Evolutionary conservation across 2,888 invertebrate species (phyloP), one percentile per base, ranked within the genome.

Genomic region (Drosophila silvestris): DNA sequence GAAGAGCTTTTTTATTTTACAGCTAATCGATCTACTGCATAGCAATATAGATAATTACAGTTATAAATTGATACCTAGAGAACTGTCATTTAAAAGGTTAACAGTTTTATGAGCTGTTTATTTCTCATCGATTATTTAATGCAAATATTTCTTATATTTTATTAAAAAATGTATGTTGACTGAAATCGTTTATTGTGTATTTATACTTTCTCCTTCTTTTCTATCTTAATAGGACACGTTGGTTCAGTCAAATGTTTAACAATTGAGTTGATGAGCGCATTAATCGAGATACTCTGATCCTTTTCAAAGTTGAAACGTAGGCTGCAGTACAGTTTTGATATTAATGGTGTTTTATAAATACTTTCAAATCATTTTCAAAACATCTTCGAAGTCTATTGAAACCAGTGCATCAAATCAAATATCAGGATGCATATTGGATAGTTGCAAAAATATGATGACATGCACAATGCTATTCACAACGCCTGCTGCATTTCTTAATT

Each of bases 211-310:
- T n/a, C 12, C n/a, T 22, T 10, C 1, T 12, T 44, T 44, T 19
- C 19, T 1, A 19, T 19, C 2, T 9, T 39, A 39, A 39, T 19
- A 16, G 37, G 37, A 37, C 5, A 6, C 37, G 10, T 5, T 41
- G 35, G 5, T 5, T 35, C 14, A 0, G 81, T 10, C 35, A 90
- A 66, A 5, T 70, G 63, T 22, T 64, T 65, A 6, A 85, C 68
- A 0, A 35, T 14, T 35, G 35, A 16, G 5, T 92, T 92, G 14
- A 91, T 77, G 9, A 91, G 78, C 1, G 66, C 73, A 62, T 91
- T 91, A 56, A 91, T 70, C 9, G 82, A 82, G 5, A 82, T 72
- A 6, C 89, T 81, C 1, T 91, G 63, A 0, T 77, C 75, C 19
- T 81, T 83, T 28, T 28, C 28, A 28, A 28, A 3, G 28, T 28